Conservation (phyloP, 2,797 vertebrate genomes). For the Lepus townsendii region DNA sequence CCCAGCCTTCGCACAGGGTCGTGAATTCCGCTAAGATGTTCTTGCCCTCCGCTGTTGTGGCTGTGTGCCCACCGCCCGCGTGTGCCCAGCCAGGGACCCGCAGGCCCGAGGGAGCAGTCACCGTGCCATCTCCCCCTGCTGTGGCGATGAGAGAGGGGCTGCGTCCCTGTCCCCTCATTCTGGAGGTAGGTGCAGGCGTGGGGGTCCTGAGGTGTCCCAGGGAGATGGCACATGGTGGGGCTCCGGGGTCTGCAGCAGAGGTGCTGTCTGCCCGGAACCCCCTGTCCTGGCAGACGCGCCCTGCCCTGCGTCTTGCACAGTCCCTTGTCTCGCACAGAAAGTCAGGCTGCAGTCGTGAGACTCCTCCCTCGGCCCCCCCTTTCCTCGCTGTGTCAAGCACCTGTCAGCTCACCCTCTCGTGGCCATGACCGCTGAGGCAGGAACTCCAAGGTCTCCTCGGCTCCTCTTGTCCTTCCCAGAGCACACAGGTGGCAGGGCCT, state of each 20-base stretch:
- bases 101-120: too few relatives aligned
- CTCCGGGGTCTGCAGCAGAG: not conserved
- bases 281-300: too few relatives aligned
- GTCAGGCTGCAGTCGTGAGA: not conserved
- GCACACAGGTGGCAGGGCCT: not conserved
- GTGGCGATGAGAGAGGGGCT: too few relatives aligned
- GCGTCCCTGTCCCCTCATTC: not conserved
- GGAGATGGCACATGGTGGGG: too few relatives aligned
- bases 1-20: too few relatives aligned
- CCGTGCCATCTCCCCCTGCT: too few relatives aligned
- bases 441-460: rapidly evolving
- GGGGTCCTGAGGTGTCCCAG: too few relatives aligned
- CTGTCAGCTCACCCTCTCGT: not conserved
- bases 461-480: not conserved
- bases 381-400: not conserved
- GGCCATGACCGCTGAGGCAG: not conserved
- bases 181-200: too few relatives aligned
- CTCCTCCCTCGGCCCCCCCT: not conserved
- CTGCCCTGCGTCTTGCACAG: not conserved
- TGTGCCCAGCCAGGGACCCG: too few relatives aligned
- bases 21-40: too few relatives aligned
- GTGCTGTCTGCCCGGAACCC: not conserved
- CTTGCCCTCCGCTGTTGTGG: too few relatives aligned
- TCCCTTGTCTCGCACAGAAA: not conserved
- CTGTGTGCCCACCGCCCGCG: too few relatives aligned